Percentiles rank a stretch among this genome's conserved stretches.
These are phyloP conservation scores for Diarsia rubi DNA, from an alignment of 2,888 invertebrate genomes.

Conservation along the genomic window DNA sequence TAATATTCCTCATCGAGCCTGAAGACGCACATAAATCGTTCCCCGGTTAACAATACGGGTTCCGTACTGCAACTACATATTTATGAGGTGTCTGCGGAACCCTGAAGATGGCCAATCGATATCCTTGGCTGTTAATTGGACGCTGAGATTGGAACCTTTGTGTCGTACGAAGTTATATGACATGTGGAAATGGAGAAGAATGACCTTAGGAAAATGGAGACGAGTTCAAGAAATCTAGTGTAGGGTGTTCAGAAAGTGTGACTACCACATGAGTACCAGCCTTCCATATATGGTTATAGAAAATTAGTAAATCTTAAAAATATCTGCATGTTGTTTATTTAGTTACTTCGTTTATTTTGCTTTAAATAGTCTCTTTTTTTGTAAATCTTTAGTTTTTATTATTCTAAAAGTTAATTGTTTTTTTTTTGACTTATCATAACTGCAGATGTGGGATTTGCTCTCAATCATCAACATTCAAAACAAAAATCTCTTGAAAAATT, in stretches of 20 bases:
- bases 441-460: too few relatives aligned
- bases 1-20: conserved; percentile 69
- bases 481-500: too few relatives aligned
- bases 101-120: conserved; percentile 75
- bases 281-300: not conserved
- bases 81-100: conserved; percentile 75
- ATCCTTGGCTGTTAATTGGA: conserved; percentile 73
- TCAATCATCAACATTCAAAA: too few relatives aligned
- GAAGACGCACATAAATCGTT: conserved; percentile 72
- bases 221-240: conserved; percentile 3
- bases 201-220: conserved; percentile 38
- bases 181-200: conserved; percentile 45
- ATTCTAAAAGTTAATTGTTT: too few relatives aligned
- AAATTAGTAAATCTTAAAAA: not conserved
- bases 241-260: not conserved
- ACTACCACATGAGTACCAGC: not conserved
- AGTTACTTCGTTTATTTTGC: too few relatives aligned
- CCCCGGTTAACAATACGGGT: conserved; percentile 73
- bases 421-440: too few relatives aligned
- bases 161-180: conserved; percentile 46
- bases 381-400: too few relatives aligned
- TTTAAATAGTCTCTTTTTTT: too few relatives aligned
- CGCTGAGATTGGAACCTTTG: conserved; percentile 60
- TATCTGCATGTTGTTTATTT: too few relatives aligned
- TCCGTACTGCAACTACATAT: conserved; percentile 77